These are phyloP conservation scores for Momotus momota DNA, from an alignment of 2,797 vertebrate species.

Conservation along the genomic window DNA sequence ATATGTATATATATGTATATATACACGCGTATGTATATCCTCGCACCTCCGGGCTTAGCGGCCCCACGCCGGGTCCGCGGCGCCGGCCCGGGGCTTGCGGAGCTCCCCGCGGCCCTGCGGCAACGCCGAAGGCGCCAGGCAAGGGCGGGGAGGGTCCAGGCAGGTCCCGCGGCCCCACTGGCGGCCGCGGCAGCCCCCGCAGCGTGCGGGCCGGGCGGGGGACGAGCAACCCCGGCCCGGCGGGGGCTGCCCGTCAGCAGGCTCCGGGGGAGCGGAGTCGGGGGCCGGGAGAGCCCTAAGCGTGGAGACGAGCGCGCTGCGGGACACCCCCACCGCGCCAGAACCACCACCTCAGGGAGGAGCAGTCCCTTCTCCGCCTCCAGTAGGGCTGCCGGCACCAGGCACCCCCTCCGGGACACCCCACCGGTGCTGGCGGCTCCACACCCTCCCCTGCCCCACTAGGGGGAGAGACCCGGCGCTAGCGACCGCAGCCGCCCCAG, in stretches of 20 bases:
- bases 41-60: background rate
- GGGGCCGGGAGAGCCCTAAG: background rate
- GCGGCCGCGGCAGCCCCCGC: background rate
- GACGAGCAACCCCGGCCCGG: background rate
- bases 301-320: background rate
- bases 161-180: background rate
- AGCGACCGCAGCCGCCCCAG: background rate
- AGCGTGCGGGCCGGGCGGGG: no score
- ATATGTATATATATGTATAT: no score
- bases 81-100: background rate
- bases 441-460: background rate
- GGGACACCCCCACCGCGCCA: background rate
- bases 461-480: background rate
- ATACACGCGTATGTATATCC: fast-evolving
- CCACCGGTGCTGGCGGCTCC: background rate
- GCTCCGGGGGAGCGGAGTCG: background rate
- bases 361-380: background rate
- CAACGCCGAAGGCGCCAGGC: background rate
- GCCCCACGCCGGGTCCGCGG: background rate
- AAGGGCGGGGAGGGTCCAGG: no score
- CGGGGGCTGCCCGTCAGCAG: background rate
- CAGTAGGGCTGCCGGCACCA: background rate
- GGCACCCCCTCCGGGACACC: background rate
- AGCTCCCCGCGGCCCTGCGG: background rate
- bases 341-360: background rate